A percentile compares a stretch with the other conserved stretches of the same genome.
phyloP scores from a whole-genome alignment of 2,113 vertebrate genomes.

The Thunnus thynnus region DNA sequence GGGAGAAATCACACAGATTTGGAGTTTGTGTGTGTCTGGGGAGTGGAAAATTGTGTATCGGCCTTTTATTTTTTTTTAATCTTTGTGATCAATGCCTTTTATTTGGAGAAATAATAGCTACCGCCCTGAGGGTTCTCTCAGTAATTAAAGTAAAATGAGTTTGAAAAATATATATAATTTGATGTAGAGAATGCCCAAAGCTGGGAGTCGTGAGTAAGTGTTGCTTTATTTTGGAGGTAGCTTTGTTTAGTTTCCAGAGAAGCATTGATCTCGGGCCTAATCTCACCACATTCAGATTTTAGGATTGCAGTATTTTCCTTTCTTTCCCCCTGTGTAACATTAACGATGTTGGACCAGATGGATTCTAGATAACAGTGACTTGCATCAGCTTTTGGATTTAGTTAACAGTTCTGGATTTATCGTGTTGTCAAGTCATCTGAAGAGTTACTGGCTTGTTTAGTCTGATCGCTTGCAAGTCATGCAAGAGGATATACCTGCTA shows the following conservation, averaged over 20 bases:
- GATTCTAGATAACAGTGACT: too few species aligned
- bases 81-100: neutral
- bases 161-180: neutral
- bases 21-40: too few species aligned
- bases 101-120: neutral
- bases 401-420: too few species aligned
- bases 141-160: conserved; percentile 21
- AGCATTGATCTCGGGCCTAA: neutral
- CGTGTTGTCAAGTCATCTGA: too few species aligned
- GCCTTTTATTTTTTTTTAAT: neutral
- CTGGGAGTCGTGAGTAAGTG: neutral
- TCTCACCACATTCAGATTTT: neutral
- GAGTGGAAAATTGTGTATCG: neutral
- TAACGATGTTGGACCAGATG: too few species aligned
- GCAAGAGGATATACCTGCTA: too few species aligned
- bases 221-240: neutral
- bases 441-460: too few species aligned
- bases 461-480: too few species aligned
- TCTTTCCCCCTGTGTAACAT: too few species aligned
- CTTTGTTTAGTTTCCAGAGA: neutral
- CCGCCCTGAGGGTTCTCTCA: neutral
- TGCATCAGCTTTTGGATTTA: too few species aligned
- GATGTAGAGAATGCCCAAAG: neutral
- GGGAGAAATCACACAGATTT: too few species aligned
- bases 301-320: neutral